phyloP scores from a whole-genome alignment of 2,113 vertebrate species.

The Poeciliopsis retropinna region DNA sequence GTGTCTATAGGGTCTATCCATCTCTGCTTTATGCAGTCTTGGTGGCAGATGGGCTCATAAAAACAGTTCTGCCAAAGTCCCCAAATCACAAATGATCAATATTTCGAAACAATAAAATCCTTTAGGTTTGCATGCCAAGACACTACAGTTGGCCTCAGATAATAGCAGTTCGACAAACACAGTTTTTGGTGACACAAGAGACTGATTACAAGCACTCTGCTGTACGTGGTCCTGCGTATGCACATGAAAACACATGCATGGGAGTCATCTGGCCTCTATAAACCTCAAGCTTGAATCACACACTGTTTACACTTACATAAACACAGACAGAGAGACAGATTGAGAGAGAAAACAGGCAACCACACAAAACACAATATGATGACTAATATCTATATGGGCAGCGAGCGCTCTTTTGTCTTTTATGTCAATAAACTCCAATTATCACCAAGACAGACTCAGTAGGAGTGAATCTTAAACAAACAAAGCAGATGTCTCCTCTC shows the following conservation, averaged over 20 bases:
- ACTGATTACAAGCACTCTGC: slow-evolving; percentile 15
- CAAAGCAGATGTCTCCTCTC: slow-evolving; percentile 34
- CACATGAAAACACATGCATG: slow-evolving; percentile 18
- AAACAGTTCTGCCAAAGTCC: slow-evolving; percentile 21
- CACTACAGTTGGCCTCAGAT: slow-evolving; percentile 27
- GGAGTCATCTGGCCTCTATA: slow-evolving; percentile 14
- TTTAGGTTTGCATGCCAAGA: background rate
- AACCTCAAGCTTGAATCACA: slow-evolving; percentile 22
- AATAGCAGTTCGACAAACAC: slow-evolving; percentile 7
- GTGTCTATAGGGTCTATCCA: slow-evolving; percentile 10
- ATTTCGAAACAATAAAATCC: slow-evolving; percentile 17
- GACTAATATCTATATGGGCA: slow-evolving; percentile 45
- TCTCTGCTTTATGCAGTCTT: slow-evolving; percentile 19
- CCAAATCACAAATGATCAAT: slow-evolving; percentile 23
- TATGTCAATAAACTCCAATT: slow-evolving; percentile 55
- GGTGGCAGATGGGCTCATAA: background rate
- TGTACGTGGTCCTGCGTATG: background rate
- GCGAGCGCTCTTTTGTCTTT: slow-evolving; percentile 35
- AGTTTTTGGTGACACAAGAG: slow-evolving; percentile 16
- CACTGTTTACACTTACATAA: slow-evolving; percentile 4
- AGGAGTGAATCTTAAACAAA: slow-evolving; percentile 42
- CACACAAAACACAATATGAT: slow-evolving; percentile 34
- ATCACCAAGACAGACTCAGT: slow-evolving; percentile 43
- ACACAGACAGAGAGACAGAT: slow-evolving; percentile 18
- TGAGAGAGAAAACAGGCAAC: slow-evolving; percentile 6